These are phyloP conservation scores for Pollenia angustigena DNA, from an alignment of 2,888 invertebrate species.

Conservation along the genomic window DNA sequence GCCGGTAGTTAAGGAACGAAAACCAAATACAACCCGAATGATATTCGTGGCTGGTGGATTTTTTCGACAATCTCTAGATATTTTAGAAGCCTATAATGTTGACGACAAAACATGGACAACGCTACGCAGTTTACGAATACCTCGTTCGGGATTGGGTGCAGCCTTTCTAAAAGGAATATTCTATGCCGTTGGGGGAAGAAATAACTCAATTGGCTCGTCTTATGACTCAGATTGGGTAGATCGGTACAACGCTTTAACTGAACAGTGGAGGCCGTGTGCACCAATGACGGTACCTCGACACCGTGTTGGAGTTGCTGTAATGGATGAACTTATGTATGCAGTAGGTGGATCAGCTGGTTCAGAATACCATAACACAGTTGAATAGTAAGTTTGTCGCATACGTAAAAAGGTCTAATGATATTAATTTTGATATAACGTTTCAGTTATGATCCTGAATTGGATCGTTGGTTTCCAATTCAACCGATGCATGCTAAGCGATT, in stretches of 20 bases:
- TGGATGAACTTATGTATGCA: slow-evolving; percentile 95
- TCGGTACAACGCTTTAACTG: slow-evolving; percentile 92
- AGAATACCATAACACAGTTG: slow-evolving; percentile 94
- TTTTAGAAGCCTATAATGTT: slow-evolving; percentile 94
- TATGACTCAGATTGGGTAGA: slow-evolving; percentile 94
- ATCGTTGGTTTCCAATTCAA: slow-evolving; percentile 91
- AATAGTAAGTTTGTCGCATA: slow-evolving; percentile 87
- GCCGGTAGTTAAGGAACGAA: slow-evolving; percentile 92
- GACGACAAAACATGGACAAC: slow-evolving; percentile 94
- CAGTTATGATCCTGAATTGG: slow-evolving; percentile 94
- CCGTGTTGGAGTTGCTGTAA: slow-evolving; percentile 95
- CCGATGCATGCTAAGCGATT: slow-evolving; percentile 91
- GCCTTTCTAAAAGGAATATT: slow-evolving; percentile 94
- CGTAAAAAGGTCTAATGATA: not conserved
- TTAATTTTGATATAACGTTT: not conserved
- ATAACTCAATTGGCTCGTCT: slow-evolving; percentile 94
- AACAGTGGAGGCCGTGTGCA: slow-evolving; percentile 93
- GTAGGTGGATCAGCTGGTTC: slow-evolving; percentile 95
- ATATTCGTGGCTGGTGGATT: slow-evolving; percentile 97
- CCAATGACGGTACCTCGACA: slow-evolving; percentile 95
- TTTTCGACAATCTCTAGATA: slow-evolving; percentile 92
- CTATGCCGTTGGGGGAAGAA: slow-evolving; percentile 96
- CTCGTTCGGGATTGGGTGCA: slow-evolving; percentile 94
- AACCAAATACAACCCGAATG: slow-evolving; percentile 94
- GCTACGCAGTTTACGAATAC: slow-evolving; percentile 92